phyloP scores from a whole-genome alignment of 2,113 vertebrate genomes.

The Cyprinodon variegatus region DNA sequence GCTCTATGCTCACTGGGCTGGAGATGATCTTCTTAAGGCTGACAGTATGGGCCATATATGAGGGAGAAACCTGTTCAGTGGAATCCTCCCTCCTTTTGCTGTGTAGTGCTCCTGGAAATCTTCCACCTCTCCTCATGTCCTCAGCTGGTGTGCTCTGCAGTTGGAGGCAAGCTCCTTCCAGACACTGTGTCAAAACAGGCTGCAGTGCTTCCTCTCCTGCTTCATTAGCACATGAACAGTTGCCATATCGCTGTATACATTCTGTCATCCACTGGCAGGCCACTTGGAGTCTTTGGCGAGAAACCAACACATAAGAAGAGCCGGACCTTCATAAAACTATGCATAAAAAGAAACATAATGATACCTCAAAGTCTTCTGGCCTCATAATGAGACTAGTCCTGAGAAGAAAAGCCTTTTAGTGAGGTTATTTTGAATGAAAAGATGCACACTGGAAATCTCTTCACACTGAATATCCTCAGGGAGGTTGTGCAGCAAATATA shows the following conservation, averaged over 20 bases:
- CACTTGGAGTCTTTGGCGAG: constrained; percentile 52
- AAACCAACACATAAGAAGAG: constrained; percentile 29
- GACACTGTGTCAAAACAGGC: constrained; percentile 39
- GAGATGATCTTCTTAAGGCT: constrained; percentile 70
- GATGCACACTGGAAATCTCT: background rate
- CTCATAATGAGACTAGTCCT: background rate
- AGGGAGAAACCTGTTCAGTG: constrained; percentile 26
- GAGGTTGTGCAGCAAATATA: background rate
- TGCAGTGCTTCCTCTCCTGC: constrained; percentile 52
- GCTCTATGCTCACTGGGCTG: constrained; percentile 49
- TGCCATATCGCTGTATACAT: constrained; percentile 60
- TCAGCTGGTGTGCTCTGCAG: constrained; percentile 61
- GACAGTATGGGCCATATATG: constrained; percentile 69
- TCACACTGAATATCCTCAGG: background rate
- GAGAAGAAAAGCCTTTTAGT: background rate
- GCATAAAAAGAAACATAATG: background rate
- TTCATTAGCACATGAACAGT: constrained; percentile 72
- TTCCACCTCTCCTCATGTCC: constrained; percentile 54
- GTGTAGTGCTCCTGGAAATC: constrained; percentile 54
- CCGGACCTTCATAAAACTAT: background rate
- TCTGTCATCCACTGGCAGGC: constrained; percentile 60
- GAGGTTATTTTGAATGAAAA: background rate
- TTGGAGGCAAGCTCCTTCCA: constrained; percentile 35
- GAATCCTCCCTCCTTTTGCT: constrained; percentile 28
- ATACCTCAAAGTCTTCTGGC: background rate